These are phyloP conservation scores for Amniataba percoides DNA, from an alignment of 2,797 vertebrate species.

Conservation along the genomic window DNA sequence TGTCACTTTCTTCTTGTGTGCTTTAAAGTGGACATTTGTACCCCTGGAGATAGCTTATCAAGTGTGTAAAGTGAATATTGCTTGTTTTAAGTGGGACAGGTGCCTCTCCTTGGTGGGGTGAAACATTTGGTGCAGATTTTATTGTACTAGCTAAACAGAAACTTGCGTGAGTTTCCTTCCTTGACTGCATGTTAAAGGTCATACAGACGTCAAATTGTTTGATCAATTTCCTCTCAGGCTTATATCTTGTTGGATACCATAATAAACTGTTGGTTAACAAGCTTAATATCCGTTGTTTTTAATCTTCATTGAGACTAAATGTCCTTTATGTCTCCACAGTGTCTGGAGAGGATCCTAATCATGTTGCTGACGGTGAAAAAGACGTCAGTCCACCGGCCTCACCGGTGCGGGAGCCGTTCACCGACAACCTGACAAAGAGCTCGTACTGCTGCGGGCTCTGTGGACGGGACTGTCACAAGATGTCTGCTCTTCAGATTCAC, in stretches of 20 bases:
- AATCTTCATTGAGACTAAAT: not conserved
- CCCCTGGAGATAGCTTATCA: not conserved
- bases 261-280: not conserved
- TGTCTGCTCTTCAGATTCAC: slow-evolving; percentile 83
- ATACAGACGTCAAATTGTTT: not conserved
- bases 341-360: slow-evolving; percentile 34
- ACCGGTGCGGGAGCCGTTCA: slow-evolving; percentile 26
- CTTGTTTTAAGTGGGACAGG: not conserved
- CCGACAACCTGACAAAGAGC: slow-evolving; percentile 54
- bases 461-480: slow-evolving; percentile 83
- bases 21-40: not conserved
- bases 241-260: not conserved
- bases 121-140: not conserved
- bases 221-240: not conserved
- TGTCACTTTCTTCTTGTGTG: not conserved
- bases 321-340: slow-evolving; percentile 44
- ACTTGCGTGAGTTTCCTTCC: no score
- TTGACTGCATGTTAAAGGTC: not conserved
- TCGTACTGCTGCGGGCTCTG: slow-evolving; percentile 82
- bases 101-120: not conserved
- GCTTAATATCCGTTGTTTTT: not conserved
- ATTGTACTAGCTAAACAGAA: not conserved
- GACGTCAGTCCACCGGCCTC: slow-evolving; percentile 16
- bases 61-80: not conserved
- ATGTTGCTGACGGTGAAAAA: slow-evolving; percentile 25